Percentiles rank a stretch among this genome's conserved stretches.
Evolutionary conservation across 1,140 invertebrate genomes (phyloP).

Genomic region (Goniozus legneri): DNA sequence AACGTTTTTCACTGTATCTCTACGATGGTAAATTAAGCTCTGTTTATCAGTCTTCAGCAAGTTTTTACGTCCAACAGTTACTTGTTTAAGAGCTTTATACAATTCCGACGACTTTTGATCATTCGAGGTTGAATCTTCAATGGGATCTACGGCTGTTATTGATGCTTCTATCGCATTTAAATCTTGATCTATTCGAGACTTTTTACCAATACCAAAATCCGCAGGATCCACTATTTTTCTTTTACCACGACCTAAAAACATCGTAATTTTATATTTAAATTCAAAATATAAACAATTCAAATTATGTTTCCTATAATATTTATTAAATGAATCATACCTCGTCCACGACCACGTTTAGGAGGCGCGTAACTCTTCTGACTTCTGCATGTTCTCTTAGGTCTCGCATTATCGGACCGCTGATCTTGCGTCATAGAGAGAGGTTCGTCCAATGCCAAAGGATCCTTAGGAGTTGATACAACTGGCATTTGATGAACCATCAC

Average conservation of each 20-base stretch:
- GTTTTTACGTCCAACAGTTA: slow-evolving; percentile 18
- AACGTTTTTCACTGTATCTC: no score
- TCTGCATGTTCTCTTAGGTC: slow-evolving; percentile 50
- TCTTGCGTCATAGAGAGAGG: slow-evolving; percentile 12
- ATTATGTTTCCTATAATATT: not conserved
- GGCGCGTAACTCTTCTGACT: slow-evolving; percentile 52
- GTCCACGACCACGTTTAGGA: slow-evolving; percentile 46
- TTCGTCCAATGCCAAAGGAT: slow-evolving; percentile 45
- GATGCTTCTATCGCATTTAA: slow-evolving; percentile 40
- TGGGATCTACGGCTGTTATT: slow-evolving; percentile 34
- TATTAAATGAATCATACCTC: slow-evolving; percentile 33
- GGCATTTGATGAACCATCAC: slow-evolving; percentile 7
- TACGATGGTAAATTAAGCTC: no score
- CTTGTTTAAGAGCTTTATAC: slow-evolving; percentile 37
- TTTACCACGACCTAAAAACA: slow-evolving; percentile 44
- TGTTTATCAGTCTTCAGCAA: no score
- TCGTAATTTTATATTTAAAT: slow-evolving; percentile 5
- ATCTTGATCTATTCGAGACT: slow-evolving; percentile 37
- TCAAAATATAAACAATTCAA: not conserved
- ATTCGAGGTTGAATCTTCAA: slow-evolving; percentile 21
- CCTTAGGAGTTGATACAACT: slow-evolving; percentile 21
- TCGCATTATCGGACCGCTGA: slow-evolving; percentile 39
- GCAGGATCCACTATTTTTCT: slow-evolving; percentile 39
- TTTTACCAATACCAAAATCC: slow-evolving; percentile 27
- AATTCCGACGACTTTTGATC: slow-evolving; percentile 30